phyloP scores from a whole-genome alignment of 2,888 invertebrate species.

The Tiliacea aurago region DNA sequence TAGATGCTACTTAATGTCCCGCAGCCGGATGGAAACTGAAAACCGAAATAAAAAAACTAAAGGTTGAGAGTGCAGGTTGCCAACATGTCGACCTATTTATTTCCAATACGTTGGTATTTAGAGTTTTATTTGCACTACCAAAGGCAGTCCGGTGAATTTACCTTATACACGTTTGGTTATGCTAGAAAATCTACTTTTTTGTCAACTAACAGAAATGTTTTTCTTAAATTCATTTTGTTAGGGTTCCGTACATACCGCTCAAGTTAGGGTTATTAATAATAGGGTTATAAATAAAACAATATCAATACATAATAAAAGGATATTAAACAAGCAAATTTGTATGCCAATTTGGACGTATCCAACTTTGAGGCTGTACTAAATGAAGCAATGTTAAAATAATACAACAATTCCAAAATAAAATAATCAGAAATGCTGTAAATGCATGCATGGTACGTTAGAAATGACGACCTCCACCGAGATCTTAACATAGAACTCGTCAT shows the following conservation, averaged over 20 bases:
- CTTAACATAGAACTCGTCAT: no score
- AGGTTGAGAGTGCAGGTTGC: constrained; percentile 19
- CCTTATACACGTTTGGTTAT: not conserved
- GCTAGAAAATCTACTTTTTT: not conserved
- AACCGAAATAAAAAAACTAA: constrained; percentile 9
- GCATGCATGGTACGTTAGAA: no score
- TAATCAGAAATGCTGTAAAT: no score
- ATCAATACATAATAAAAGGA: no score
- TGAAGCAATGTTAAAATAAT: no score
- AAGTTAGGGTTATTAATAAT: no score
- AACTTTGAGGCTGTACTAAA: no score
- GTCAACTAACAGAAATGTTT: not conserved
- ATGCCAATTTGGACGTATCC: no score
- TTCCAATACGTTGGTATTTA: constrained; percentile 26
- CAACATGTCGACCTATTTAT: constrained; percentile 38
- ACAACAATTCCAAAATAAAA: no score
- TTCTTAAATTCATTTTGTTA: not conserved
- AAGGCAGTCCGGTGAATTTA: not conserved
- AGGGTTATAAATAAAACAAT: no score
- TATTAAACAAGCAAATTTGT: no score
- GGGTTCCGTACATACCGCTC: not conserved
- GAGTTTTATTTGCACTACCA: constrained; percentile 13
- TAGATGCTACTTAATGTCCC: constrained; percentile 33
- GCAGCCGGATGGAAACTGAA: not conserved
- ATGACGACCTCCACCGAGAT: no score